Conservation (phyloP, 2,888 invertebrate species). For the Diloba caeruleocephala region DNA sequence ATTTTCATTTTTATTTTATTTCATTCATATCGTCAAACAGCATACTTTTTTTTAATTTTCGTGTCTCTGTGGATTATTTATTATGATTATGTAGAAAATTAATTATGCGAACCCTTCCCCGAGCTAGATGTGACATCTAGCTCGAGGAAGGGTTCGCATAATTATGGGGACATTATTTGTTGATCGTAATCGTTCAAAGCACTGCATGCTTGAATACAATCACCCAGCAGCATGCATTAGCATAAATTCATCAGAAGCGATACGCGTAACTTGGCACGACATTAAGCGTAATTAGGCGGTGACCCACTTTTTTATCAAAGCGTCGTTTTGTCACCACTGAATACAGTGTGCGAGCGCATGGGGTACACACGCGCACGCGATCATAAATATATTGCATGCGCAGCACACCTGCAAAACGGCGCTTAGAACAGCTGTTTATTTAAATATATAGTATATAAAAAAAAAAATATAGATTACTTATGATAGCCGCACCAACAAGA, state of each 20-base stretch:
- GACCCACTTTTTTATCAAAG: conserved; percentile 82
- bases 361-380: conserved; percentile 45
- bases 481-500: conserved; percentile 33
- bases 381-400: conserved; percentile 33
- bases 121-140: too few species aligned
- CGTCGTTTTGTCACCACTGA: conserved; percentile 57
- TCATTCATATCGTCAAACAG: too few species aligned
- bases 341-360: conserved; percentile 65
- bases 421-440: conserved; percentile 32
- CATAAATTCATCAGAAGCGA: conserved; percentile 76
- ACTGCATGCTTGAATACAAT: conserved; percentile 57
- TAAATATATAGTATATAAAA: conserved; percentile 48
- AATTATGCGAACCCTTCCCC: too few species aligned
- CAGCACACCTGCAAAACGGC: conserved; percentile 38
- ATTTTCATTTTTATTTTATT: too few species aligned
- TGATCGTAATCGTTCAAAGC: conserved; percentile 54
- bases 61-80: too few species aligned
- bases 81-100: too few species aligned
- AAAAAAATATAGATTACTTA: conserved; percentile 43
- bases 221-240: conserved; percentile 62
- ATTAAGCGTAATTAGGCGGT: conserved; percentile 80
- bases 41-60: too few species aligned
- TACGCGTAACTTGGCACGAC: conserved; percentile 77
- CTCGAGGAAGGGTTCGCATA: too few species aligned
- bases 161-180: conserved; percentile 31